Conservation (phyloP, 2,113 vertebrate species). For the Neogobius melanostomus region DNA sequence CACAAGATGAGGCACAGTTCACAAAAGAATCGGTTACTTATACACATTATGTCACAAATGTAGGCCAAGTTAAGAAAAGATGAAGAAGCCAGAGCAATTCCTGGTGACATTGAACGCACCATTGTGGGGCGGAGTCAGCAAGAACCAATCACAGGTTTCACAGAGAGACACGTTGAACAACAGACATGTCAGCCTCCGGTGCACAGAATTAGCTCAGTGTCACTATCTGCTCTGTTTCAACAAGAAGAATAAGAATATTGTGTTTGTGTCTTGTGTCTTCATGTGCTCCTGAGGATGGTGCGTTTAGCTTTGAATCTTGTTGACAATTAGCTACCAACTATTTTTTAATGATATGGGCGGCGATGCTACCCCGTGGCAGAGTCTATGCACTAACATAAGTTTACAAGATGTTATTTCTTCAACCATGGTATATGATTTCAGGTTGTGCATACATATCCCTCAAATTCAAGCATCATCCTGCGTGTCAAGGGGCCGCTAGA, state of each 20-base stretch:
- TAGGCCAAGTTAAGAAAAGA: not conserved
- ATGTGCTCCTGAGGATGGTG: slow-evolving; percentile 32
- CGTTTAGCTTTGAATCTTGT: not conserved
- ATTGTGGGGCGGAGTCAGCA: slow-evolving; percentile 27
- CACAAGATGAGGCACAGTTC: no score
- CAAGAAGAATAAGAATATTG: no score
- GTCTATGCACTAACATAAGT: not conserved
- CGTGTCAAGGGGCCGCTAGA: slow-evolving; percentile 62
- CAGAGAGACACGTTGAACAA: slow-evolving; percentile 58
- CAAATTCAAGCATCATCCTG: slow-evolving; percentile 30
- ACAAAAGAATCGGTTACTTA: no score
- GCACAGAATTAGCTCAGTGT: not conserved
- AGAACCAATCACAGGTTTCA: slow-evolving; percentile 42
- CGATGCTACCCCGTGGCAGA: not conserved
- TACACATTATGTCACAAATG: no score
- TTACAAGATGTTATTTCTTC: not conserved
- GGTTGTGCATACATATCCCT: slow-evolving; percentile 28
- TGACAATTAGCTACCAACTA: not conserved
- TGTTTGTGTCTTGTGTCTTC: not conserved
- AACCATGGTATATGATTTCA: slow-evolving; percentile 24
- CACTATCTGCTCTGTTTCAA: no score
- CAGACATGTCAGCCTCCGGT: slow-evolving; percentile 47
- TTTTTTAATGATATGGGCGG: no score
- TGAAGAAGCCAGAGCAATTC: not conserved
- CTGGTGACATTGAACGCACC: slow-evolving; percentile 32